Evolutionary conservation across 2,113 vertebrate genomes (phyloP).

Genomic region (Stegastes partitus): DNA sequence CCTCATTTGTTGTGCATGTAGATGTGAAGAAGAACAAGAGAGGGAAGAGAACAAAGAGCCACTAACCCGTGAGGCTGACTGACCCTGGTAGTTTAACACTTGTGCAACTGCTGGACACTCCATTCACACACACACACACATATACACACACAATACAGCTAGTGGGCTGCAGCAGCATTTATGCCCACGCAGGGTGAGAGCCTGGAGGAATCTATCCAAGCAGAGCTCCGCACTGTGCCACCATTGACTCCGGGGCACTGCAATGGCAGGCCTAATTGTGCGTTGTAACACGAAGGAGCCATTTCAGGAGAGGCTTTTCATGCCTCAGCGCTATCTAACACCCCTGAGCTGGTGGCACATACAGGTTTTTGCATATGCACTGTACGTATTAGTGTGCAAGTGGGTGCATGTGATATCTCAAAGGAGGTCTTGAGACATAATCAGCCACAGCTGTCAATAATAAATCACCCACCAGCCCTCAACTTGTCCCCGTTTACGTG

Average conservation of each 20-base stretch:
- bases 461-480: neutral
- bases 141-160: constrained; percentile 25
- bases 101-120: constrained; percentile 26
- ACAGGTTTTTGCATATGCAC: constrained; percentile 1
- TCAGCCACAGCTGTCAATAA: constrained; percentile 7
- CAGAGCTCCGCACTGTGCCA: constrained; percentile 59
- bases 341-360: constrained; percentile 28
- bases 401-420: neutral
- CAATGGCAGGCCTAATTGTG: constrained; percentile 75
- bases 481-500: neutral
- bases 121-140: constrained; percentile 22
- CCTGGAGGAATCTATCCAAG: constrained; percentile 59
- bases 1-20: constrained; percentile 53
- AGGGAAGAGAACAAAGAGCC: constrained; percentile 27
- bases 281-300: constrained; percentile 67
- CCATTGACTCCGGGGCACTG: constrained; percentile 61
- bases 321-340: constrained; percentile 51
- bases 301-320: constrained; percentile 70
- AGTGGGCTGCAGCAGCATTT: constrained; percentile 57
- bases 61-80: constrained; percentile 33
- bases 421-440: constrained; percentile 17
- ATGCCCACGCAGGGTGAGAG: constrained; percentile 50
- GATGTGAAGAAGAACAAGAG: constrained; percentile 36
- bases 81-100: constrained; percentile 43
- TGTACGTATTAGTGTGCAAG: neutral